Evolutionary conservation across 2,888 invertebrate species (phyloP), one percentile per base, ranked within the genome.

Genomic region (Auanema sp.): DNA sequence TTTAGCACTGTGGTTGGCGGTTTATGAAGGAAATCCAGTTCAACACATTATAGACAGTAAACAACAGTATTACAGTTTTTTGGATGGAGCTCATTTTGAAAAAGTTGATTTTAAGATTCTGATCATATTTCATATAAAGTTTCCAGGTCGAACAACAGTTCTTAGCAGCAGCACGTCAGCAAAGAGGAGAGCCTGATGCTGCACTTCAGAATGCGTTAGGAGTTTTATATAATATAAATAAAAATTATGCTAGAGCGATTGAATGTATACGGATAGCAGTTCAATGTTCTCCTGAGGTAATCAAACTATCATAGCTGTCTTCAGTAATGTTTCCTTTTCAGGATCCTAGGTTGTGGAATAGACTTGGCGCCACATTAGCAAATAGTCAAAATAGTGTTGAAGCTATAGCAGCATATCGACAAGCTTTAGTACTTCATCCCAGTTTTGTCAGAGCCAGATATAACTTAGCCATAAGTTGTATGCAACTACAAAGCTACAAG

Each of bases 401-500:
- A 87, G 96, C 98, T 4, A 92, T 98, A 8, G 91, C 92, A 72
- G 96, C 97, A 0, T 98, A 98, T 84, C 91, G 92, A 83, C 69
- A 71, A 55, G 72, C 72, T 11, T 58, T 72, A 11, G 52, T 58
- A 83, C 87, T 96, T 56, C 91, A 92, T 67, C 98, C 98, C 6
- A 96, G 96, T 1, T 98, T 93, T 85, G 93, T 98, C 69, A 88
- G 98, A 65, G 95, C 96, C 8, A 89, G 98, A 66, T 98, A 95
- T 84, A 98, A 98, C 87, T 90, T 98, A 64, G 97, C 96, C 25
- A 95, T 98, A 60, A 93, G 94, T 65, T 98, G 97, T 84, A 92
- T 97, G 86, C 96, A 96, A 86, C 88, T 98, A 52, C 90, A 91
- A 76, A 93, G 93, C 51, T 91, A 96, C 83, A 88, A 86, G 89